phyloP scores from a whole-genome alignment of 2,113 vertebrate genomes.

The Ciconia maguari region DNA sequence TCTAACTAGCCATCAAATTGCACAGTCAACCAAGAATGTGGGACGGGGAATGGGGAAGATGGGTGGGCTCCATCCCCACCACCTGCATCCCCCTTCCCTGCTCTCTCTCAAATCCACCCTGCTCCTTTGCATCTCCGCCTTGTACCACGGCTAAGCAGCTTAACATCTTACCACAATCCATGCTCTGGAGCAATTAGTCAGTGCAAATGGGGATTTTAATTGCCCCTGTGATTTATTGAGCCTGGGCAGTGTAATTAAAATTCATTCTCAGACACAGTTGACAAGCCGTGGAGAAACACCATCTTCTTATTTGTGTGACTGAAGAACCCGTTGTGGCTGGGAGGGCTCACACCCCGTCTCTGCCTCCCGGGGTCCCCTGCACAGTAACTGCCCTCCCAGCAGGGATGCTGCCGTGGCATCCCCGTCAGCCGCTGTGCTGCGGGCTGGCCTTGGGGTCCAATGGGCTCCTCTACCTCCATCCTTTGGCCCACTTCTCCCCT shows the following conservation, averaged over 20 bases:
- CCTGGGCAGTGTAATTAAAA: conserved; percentile 20
- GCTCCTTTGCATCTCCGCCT: not conserved
- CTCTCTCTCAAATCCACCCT: not conserved
- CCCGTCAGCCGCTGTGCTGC: not conserved
- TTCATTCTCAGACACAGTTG: not conserved
- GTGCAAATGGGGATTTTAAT: conserved; percentile 39
- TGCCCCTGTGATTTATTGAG: conserved; percentile 52
- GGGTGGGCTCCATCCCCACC: not conserved
- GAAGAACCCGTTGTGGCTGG: not conserved
- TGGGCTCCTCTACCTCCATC: not conserved
- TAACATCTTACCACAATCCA: not conserved
- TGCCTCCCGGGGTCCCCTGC: not conserved
- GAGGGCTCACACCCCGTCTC: not conserved
- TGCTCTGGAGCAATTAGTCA: conserved; percentile 26
- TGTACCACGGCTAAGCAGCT: not conserved
- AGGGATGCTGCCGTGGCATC: not conserved
- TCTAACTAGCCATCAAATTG: not conserved
- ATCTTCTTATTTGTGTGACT: not conserved
- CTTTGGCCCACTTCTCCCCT: not conserved
- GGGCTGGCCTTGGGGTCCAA: not conserved
- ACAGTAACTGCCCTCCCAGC: not conserved
- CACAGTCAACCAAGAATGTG: not conserved
- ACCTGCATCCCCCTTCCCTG: not conserved
- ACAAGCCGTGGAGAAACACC: not conserved
- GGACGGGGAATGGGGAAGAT: not conserved